These are phyloP conservation scores for Crypturellus tataupa DNA, from an alignment of 2,797 vertebrate species.

Conservation along the genomic window DNA sequence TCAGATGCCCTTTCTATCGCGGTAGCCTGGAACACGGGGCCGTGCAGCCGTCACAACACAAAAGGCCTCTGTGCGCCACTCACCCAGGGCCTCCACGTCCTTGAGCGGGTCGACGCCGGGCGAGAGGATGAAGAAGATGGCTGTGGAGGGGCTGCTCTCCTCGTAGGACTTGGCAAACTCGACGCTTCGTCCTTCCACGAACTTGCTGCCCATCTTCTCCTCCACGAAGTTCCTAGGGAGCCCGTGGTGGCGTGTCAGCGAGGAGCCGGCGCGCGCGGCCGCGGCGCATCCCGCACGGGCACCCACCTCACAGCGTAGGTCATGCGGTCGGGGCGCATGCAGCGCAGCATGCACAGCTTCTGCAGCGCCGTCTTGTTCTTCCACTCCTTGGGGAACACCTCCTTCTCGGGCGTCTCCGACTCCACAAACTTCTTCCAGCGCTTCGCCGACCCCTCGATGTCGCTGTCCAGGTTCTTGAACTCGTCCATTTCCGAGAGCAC, in stretches of 20 bases:
- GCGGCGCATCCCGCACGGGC: background rate
- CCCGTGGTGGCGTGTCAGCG: background rate
- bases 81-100: conserved; percentile 82
- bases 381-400: conserved; percentile 82
- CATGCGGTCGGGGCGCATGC: conserved; percentile 84
- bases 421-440: conserved; percentile 84
- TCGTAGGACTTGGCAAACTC: conserved; percentile 81
- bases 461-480: conserved; percentile 81
- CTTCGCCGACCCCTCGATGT: conserved; percentile 82
- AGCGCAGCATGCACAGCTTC: conserved; percentile 83
- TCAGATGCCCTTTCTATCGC: rapidly evolving
- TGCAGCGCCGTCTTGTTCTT: conserved; percentile 81
- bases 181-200: conserved; percentile 78
- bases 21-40: rapidly evolving
- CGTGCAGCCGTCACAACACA: rapidly evolving
- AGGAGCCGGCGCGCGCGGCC: no score
- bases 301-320: conserved; percentile 82
- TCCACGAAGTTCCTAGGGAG: conserved; percentile 81
- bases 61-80: rapidly evolving
- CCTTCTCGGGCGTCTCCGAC: conserved; percentile 80
- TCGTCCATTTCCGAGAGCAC: conserved; percentile 82
- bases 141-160: conserved; percentile 80
- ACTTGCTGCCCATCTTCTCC: conserved; percentile 85
- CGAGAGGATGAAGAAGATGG: conserved; percentile 85
- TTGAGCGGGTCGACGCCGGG: conserved; percentile 82